Conservation (phyloP, 2,797 vertebrate species). For the Clamator glandarius region DNA sequence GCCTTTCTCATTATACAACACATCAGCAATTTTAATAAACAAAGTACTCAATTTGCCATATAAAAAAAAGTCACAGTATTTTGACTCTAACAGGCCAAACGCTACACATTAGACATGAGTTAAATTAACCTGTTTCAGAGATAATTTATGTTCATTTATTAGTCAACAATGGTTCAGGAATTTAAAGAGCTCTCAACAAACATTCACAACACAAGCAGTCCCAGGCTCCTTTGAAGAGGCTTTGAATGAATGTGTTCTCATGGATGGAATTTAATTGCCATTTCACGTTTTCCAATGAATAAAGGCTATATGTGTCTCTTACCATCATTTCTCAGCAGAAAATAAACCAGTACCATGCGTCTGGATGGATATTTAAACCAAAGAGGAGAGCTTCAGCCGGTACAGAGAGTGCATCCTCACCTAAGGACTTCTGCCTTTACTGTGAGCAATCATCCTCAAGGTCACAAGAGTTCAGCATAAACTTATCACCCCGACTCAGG, state of each 20-base stretch:
- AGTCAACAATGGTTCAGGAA: not conserved
- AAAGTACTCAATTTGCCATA: slow-evolving; percentile 34
- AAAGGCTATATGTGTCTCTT: not conserved
- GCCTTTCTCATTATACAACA: not conserved
- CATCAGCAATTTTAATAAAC: slow-evolving; percentile 33
- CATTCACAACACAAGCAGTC: not conserved
- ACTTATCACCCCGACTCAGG: not conserved
- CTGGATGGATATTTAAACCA: not conserved
- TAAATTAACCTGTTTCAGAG: slow-evolving; percentile 27
- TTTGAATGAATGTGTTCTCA: not conserved
- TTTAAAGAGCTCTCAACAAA: slow-evolving; percentile 24
- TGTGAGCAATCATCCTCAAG: not conserved
- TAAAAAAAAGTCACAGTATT: slow-evolving; percentile 5
- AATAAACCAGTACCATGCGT: not conserved
- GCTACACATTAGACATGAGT: slow-evolving; percentile 21
- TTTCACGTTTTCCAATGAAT: not conserved
- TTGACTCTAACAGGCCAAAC: slow-evolving; percentile 35
- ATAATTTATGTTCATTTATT: slow-evolving; percentile 28
- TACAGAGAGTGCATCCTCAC: not conserved
- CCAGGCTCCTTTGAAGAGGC: not conserved
- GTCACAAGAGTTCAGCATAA: not conserved
- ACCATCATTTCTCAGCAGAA: not conserved
- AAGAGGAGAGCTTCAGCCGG: not conserved
- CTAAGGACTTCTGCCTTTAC: not conserved
- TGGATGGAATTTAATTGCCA: not conserved